A percentile compares a stretch with the other conserved stretches of the same genome.
phyloP scores from a whole-genome alignment of 2,888 invertebrate genomes.

The Craniophora ligustri region DNA sequence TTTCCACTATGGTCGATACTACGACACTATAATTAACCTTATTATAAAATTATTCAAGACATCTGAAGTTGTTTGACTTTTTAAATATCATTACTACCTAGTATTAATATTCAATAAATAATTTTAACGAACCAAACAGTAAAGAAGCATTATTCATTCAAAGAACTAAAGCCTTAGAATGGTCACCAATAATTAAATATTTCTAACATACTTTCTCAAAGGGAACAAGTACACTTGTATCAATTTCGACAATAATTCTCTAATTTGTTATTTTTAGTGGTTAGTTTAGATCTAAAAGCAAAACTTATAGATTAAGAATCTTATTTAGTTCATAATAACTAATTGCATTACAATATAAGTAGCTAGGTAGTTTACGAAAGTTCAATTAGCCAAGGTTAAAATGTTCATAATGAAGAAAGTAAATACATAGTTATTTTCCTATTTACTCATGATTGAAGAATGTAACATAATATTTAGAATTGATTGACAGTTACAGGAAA shows the following conservation, averaged over 20 bases:
- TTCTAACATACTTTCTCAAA: slow-evolving; percentile 1
- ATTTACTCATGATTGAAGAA: slow-evolving; percentile 5
- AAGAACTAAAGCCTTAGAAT: slow-evolving; percentile 11
- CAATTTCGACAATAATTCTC: slow-evolving; percentile 25
- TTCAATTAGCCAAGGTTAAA: too few species aligned
- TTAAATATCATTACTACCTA: not conserved
- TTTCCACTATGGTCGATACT: too few species aligned
- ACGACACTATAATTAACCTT: slow-evolving; percentile 21
- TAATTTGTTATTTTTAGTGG: not conserved
- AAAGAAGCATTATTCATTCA: slow-evolving; percentile 4
- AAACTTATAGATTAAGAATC: not conserved
- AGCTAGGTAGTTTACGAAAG: too few species aligned
- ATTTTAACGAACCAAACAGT: slow-evolving; percentile 1
- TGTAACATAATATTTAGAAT: not conserved
- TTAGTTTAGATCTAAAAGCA: slow-evolving; percentile 36
- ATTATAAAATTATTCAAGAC: slow-evolving; percentile 1
- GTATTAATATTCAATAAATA: not conserved
- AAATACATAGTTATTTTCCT: not conserved
- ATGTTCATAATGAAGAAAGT: not conserved
- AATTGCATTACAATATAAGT: slow-evolving; percentile 1
- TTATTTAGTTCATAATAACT: slow-evolving; percentile 1
- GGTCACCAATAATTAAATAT: not conserved
- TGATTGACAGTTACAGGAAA: too few species aligned
- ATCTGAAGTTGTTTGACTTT: not conserved
- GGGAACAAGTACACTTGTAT: not conserved